Evolutionary conservation across 2,113 vertebrate genomes (phyloP).

Genomic region (Cervus canadensis): DNA sequence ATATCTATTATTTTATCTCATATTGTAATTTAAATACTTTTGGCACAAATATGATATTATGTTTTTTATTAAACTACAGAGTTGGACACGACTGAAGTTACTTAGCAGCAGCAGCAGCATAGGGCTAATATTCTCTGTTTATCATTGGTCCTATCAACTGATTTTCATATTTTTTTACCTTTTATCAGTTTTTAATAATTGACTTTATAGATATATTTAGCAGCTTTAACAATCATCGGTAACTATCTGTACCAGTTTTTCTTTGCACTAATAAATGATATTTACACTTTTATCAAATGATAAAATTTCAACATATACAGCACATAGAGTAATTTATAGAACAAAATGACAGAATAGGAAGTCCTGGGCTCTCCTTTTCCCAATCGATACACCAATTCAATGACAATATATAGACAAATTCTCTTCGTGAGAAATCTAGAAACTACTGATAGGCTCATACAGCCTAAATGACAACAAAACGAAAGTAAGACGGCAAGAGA

Average conservation of each 20-base stretch:
- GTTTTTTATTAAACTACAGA: not conserved
- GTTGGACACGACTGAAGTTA: too few species aligned
- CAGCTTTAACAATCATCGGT: not conserved
- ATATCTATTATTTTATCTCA: not conserved
- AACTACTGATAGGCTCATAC: not conserved
- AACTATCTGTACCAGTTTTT: not conserved
- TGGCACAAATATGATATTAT: not conserved
- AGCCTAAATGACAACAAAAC: not conserved
- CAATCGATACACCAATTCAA: not conserved
- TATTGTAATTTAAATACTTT: not conserved
- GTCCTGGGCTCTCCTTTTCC: not conserved
- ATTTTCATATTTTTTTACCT: not conserved
- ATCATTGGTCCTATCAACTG: not conserved
- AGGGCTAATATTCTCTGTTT: not conserved
- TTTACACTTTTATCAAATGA: not conserved
- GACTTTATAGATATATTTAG: not conserved
- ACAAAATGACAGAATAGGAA: not conserved
- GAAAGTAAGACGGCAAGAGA: not conserved
- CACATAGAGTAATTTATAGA: not conserved
- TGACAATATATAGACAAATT: not conserved
- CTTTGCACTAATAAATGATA: not conserved
- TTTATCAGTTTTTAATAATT: not conserved
- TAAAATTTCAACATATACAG: not conserved
- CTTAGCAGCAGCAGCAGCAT: not conserved
- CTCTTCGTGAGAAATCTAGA: not conserved